Conservation (phyloP, 2,888 invertebrate species). For the Stomorhina lunata region DNA sequence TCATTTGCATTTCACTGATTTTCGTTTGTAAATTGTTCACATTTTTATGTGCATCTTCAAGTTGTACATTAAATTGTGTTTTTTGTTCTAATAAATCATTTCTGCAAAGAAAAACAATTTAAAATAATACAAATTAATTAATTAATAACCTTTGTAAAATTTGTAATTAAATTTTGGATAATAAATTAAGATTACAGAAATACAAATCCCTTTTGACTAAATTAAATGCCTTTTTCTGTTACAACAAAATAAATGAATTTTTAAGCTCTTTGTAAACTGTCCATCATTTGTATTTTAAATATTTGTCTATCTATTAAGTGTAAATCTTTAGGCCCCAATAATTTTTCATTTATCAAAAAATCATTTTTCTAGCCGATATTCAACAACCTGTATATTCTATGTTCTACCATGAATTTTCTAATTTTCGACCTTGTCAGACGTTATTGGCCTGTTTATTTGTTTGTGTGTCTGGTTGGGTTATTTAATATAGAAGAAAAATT, state of each 20-base stretch:
- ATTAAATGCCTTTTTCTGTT: neutral
- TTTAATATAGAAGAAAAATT: neutral
- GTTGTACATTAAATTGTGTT: conserved; percentile 76
- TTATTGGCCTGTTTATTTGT: conserved; percentile 24
- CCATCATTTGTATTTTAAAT: neutral
- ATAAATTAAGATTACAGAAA: neutral
- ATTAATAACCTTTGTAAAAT: neutral
- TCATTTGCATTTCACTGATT: conserved; percentile 76
- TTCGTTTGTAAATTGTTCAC: conserved; percentile 76
- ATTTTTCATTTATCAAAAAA: neutral
- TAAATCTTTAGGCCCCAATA: neutral
- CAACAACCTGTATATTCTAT: conserved; percentile 14
- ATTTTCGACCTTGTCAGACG: conserved; percentile 17
- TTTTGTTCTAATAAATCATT: conserved; percentile 78
- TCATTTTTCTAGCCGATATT: conserved; percentile 3
- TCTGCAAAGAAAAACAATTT: conserved; percentile 70
- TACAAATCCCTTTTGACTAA: neutral
- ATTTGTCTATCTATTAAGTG: neutral
- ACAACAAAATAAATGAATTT: conserved; percentile 19
- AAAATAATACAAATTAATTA: conserved; percentile 17
- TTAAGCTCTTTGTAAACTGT: too few species aligned
- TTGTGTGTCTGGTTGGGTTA: too few species aligned
- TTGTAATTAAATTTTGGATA: too few species aligned
- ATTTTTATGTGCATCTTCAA: conserved; percentile 78
- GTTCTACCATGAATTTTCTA: neutral